These are phyloP conservation scores for Triplophysa dalaica DNA, from an alignment of 2,113 vertebrate species.

Conservation along the genomic window DNA sequence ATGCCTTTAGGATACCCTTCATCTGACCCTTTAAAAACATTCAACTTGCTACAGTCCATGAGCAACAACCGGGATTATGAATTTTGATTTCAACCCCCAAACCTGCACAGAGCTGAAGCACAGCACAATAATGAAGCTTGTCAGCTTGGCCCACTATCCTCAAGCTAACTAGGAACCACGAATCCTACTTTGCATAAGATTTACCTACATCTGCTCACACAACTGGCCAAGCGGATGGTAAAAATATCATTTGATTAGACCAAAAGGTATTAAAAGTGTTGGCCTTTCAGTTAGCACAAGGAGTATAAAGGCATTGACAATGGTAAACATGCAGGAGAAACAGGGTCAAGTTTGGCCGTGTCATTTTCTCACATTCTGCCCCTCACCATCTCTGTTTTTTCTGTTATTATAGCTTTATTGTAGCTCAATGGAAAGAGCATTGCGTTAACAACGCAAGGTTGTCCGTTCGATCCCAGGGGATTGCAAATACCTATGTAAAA, in stretches of 20 bases:
- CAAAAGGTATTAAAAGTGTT: neutral
- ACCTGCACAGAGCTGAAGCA: neutral
- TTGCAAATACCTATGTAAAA: no score
- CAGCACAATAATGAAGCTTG: constrained; percentile 9
- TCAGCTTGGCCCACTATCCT: constrained; percentile 13
- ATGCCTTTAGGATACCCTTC: neutral
- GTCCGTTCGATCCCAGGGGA: no score
- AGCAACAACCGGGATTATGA: neutral
- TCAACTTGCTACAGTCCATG: neutral
- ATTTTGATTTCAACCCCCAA: constrained; percentile 27
- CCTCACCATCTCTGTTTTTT: no score
- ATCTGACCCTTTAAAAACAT: constrained; percentile 13
- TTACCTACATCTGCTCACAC: constrained; percentile 11
- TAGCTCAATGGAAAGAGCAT: no score
- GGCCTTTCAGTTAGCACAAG: no score
- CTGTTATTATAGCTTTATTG: no score
- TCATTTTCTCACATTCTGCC: no score
- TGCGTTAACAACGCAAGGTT: no score
- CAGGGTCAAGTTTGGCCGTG: no score
- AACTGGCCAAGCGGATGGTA: neutral
- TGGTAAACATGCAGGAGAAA: no score
- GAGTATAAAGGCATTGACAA: no score
- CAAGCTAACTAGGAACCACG: constrained; percentile 31
- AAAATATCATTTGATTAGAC: neutral
- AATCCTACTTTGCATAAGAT: constrained; percentile 20